Evolutionary conservation across 2,888 invertebrate species (phyloP), one percentile per base, ranked within the genome.

Genomic region (Epiperipatus broadwayi): DNA sequence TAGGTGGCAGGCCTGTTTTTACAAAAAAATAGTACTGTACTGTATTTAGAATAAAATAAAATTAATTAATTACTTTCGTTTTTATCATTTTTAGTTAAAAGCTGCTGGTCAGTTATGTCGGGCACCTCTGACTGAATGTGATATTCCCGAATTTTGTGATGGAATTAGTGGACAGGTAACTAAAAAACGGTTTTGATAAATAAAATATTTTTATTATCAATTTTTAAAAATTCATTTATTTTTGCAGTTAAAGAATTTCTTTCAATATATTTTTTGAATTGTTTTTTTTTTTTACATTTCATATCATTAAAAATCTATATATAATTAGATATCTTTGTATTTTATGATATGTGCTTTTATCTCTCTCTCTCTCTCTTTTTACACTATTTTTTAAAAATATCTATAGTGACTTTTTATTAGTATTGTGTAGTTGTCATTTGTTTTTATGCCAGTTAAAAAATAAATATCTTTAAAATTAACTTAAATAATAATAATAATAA

Each of bases 101-200:
- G 66, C 69, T 8, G 67, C 71, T 41, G 87, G 85, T 14, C 69
- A 73, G 30, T 65, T 79, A 41, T 97, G 95, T 59, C 73, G 95
- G 15, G 75, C 78, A 39, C 70, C 84, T 1, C 68, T 71, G 43
- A 84, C 83, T 57, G 91, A 91, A 55, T 97, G 95, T 59, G 95
- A 97, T 65, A 70, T 97, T 21, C 83, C 89, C 15, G 95, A 97
- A 58, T 73, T 75, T 39, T 97, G 95, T 60, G 75, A 80, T 40
- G 95, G 95, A 0, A 71, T 73, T 35, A 72, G 70, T 27, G 93
- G 93, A 0, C 54, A 60, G 48, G 60, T 60, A 47, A 42, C 49
- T 42, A 3, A 15, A 21, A 34, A 21, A 35, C 3, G n/a, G n/a
- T 21, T 12, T 19, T 14, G 20, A 34, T 10, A 4, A 19, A 8